Evolutionary conservation across 2,797 vertebrate species (phyloP).

Genomic region (Microctenopoma lineatum): DNA sequence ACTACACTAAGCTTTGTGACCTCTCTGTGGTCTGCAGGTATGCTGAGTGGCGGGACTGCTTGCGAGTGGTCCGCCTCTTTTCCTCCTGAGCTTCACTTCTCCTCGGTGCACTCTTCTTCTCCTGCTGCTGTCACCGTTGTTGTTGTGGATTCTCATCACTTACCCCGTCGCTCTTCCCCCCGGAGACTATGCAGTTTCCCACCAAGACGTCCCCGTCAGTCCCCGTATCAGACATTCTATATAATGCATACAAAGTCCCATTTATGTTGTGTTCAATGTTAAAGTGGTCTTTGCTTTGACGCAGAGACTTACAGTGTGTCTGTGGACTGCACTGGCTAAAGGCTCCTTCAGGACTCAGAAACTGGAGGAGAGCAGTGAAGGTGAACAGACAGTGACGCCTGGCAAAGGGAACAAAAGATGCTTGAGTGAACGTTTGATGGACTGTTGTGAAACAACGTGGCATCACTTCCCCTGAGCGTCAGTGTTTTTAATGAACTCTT

Average conservation of each 20-base stretch:
- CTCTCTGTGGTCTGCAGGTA: constrained; percentile 69
- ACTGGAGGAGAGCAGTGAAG: constrained; percentile 15
- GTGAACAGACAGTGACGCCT: constrained; percentile 23
- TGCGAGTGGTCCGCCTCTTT: not conserved
- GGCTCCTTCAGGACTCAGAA: constrained; percentile 37
- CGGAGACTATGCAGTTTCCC: constrained; percentile 20
- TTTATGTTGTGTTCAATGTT: constrained; percentile 57
- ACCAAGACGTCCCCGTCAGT: not conserved
- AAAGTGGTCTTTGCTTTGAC: constrained; percentile 40
- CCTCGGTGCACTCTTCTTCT: constrained; percentile 22
- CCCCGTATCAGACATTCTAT: constrained; percentile 27
- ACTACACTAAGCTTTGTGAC: not conserved
- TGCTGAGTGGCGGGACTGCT: constrained; percentile 73
- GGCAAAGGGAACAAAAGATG: constrained; percentile 37
- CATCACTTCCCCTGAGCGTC: constrained; percentile 43
- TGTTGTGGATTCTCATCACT: constrained; percentile 49
- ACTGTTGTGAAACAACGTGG: constrained; percentile 57
- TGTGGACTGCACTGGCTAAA: constrained; percentile 29
- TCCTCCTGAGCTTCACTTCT: constrained; percentile 38
- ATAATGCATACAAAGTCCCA: constrained; percentile 15
- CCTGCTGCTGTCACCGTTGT: constrained; percentile 29
- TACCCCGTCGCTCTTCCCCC: not conserved
- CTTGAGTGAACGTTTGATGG: constrained; percentile 41
- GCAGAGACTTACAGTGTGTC: constrained; percentile 36
- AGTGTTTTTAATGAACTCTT: constrained; percentile 56